Percentiles rank a stretch among this genome's conserved stretches.
Conservation (phyloP, 2,888 invertebrate genomes). For the Hydriomena furcata region DNA sequence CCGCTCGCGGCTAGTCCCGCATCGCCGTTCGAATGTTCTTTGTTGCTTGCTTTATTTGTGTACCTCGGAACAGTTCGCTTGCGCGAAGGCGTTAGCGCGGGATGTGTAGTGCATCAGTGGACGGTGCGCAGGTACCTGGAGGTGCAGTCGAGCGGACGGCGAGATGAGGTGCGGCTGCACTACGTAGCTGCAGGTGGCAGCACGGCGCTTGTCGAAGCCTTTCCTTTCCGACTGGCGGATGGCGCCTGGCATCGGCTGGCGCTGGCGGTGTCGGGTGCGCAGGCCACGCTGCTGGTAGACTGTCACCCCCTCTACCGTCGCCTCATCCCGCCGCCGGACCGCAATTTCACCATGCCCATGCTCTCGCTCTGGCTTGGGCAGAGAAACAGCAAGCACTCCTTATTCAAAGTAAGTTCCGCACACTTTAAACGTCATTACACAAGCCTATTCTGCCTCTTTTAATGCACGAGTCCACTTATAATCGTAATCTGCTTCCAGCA, state of each 20-base stretch:
- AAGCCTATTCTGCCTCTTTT: no score
- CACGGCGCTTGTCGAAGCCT: slow-evolving; percentile 90
- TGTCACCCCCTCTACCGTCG: slow-evolving; percentile 93
- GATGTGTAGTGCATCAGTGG: slow-evolving; percentile 54
- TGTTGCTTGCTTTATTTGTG: slow-evolving; percentile 82
- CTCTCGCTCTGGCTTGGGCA: slow-evolving; percentile 94
- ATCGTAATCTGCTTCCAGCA: no score
- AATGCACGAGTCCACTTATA: no score
- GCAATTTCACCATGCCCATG: slow-evolving; percentile 89
- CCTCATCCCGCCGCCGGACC: slow-evolving; percentile 89
- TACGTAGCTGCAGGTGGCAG: slow-evolving; percentile 87
- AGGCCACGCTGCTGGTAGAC: slow-evolving; percentile 93
- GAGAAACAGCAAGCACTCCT: slow-evolving; percentile 92
- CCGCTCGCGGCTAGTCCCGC: slow-evolving; percentile 66
- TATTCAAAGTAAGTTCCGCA: slow-evolving; percentile 88
- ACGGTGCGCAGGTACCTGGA: slow-evolving; percentile 90
- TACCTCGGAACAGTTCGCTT: slow-evolving; percentile 83
- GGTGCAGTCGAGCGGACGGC: slow-evolving; percentile 94
- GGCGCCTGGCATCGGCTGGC: slow-evolving; percentile 94
- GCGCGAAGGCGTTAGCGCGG: slow-evolving; percentile 48
- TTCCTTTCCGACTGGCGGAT: slow-evolving; percentile 94
- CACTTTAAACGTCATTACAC: no score
- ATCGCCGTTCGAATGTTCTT: slow-evolving; percentile 64
- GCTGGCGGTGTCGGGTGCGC: slow-evolving; percentile 91
- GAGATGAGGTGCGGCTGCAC: slow-evolving; percentile 93